phyloP scores from a whole-genome alignment of 2,113 vertebrate genomes.

The Misgurnus mizolepis region DNA sequence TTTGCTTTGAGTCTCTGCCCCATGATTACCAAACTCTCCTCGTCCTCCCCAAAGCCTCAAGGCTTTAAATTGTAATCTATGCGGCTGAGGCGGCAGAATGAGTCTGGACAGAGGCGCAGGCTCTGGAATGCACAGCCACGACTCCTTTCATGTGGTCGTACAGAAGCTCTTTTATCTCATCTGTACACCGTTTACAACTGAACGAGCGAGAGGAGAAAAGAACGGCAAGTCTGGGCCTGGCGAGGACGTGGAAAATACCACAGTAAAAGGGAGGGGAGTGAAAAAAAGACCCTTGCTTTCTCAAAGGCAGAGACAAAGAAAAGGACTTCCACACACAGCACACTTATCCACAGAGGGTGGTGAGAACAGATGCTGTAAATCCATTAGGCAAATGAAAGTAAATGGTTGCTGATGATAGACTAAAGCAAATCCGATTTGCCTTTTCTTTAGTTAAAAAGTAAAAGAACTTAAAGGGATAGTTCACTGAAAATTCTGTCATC shows the following conservation, averaged over 20 bases:
- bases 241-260: conserved; percentile 63
- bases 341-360: conserved; percentile 22
- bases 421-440: not conserved
- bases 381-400: conserved; percentile 19
- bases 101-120: conserved; percentile 31
- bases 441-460: not conserved
- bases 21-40: conserved; percentile 28
- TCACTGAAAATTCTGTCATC: no score
- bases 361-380: conserved; percentile 24
- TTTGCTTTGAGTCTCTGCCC: conserved; percentile 1
- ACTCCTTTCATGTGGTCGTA: conserved; percentile 73
- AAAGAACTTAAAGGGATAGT: not conserved
- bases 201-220: conserved; percentile 52
- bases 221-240: conserved; percentile 71
- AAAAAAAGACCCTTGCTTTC: conserved; percentile 46
- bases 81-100: conserved; percentile 15
- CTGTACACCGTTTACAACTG: conserved; percentile 65
- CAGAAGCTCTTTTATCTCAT: conserved; percentile 73
- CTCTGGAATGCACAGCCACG: conserved; percentile 36
- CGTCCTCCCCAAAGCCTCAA: conserved; percentile 30
- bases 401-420: not conserved
- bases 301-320: conserved; percentile 48
- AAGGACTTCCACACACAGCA: conserved; percentile 26
- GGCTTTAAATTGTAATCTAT: conserved; percentile 32
- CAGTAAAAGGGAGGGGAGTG: conserved; percentile 52